These are phyloP conservation scores for Actinostola sp. DNA, from an alignment of 92 coral and sea anemone species.

Conservation along the genomic window DNA sequence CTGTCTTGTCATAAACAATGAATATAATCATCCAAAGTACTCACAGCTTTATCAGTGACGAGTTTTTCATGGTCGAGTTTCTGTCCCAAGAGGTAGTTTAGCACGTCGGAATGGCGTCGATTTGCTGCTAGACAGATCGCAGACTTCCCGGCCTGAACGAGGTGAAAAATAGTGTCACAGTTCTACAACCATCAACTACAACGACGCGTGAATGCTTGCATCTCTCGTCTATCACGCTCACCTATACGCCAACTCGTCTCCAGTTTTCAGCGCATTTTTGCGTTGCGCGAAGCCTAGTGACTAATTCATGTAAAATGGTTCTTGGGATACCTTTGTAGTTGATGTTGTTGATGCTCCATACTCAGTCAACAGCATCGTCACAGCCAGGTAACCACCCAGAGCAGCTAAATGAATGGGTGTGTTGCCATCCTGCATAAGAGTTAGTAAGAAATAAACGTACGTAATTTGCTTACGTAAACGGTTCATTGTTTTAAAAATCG, in stretches of 20 bases:
- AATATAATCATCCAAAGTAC: background rate
- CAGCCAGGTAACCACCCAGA: slow-evolving; percentile 67
- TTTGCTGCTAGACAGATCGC: slow-evolving; percentile 81
- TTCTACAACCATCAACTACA: background rate
- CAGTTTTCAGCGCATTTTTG: no score
- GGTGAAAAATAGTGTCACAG: background rate
- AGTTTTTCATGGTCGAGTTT: slow-evolving; percentile 84
- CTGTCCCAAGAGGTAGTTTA: slow-evolving; percentile 77
- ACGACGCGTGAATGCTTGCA: no score
- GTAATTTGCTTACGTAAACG: background rate
- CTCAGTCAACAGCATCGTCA: slow-evolving; percentile 83
- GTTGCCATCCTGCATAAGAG: slow-evolving; percentile 72
- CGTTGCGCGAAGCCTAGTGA: no score
- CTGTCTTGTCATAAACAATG: background rate
- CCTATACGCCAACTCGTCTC: no score
- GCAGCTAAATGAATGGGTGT: slow-evolving; percentile 89
- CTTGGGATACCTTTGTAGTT: slow-evolving; percentile 63
- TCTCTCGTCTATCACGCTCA: no score
- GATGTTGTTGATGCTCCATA: slow-evolving; percentile 71
- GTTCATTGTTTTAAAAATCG: no score
- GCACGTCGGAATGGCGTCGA: slow-evolving; percentile 68
- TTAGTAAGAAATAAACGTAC: no score
- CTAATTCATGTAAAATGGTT: background rate
- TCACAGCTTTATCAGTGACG: slow-evolving; percentile 78
- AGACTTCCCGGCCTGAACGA: slow-evolving; percentile 66